Evolutionary conservation across 2,888 invertebrate genomes (phyloP).

Genomic region (Protonemura montana): DNA sequence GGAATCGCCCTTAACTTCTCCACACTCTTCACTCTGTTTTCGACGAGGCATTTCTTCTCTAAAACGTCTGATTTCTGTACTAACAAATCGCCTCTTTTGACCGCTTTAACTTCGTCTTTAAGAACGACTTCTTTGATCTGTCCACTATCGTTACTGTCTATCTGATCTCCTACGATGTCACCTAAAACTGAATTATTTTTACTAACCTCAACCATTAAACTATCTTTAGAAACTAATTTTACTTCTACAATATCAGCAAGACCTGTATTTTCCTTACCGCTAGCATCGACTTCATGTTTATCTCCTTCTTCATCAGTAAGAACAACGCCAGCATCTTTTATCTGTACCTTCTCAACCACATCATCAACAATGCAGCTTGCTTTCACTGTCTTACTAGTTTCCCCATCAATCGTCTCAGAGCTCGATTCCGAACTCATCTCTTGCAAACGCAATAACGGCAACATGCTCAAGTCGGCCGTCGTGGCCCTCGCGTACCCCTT

Average conservation of each 20-base stretch:
- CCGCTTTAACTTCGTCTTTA: neutral
- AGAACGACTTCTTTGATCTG: neutral
- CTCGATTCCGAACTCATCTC: conserved; percentile 30
- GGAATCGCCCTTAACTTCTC: neutral
- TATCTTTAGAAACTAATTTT: neutral
- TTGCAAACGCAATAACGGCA: conserved; percentile 41
- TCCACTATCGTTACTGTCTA: neutral
- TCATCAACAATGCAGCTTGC: neutral
- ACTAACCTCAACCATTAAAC: neutral
- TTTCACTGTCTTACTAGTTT: neutral
- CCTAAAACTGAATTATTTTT: neutral
- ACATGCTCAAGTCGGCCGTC: conserved; percentile 48
- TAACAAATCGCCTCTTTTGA: too few relatives aligned
- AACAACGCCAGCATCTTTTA: too few relatives aligned
- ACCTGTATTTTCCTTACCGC: neutral
- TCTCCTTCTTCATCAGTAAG: too few relatives aligned
- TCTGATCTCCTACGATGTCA: too few relatives aligned
- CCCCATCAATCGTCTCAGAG: neutral
- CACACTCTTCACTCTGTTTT: neutral
- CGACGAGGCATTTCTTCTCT: neutral
- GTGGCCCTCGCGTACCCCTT: conserved; percentile 49
- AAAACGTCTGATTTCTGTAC: too few relatives aligned
- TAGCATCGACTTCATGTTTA: too few relatives aligned
- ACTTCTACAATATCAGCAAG: neutral
- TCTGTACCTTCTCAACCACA: neutral